These are phyloP conservation scores for Lagocephalus sceleratus DNA, from an alignment of 2,797 vertebrate genomes.

Conservation along the genomic window DNA sequence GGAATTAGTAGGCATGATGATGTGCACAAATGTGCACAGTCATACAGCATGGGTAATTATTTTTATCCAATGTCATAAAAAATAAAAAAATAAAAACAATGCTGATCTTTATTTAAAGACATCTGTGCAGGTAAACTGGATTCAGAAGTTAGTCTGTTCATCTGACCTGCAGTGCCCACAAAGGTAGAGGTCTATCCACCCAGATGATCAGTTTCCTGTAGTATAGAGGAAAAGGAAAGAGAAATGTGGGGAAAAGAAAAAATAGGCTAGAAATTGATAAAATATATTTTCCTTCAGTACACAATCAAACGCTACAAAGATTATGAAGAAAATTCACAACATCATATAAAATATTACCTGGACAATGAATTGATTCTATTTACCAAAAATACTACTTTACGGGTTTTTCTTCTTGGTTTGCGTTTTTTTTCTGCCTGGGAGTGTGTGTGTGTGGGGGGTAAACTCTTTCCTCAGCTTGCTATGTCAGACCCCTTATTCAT, in stretches of 20 bases:
- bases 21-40: constrained; percentile 4
- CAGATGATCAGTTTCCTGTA: constrained; percentile 84
- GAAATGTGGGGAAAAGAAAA: constrained; percentile 1
- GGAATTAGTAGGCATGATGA: constrained; percentile 64
- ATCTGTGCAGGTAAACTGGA: neutral
- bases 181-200: constrained; percentile 83
- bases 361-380: too few species aligned
- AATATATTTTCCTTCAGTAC: constrained; percentile 4
- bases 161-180: constrained; percentile 84
- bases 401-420: constrained; percentile 43
- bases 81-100: too few species aligned
- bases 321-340: constrained; percentile 12
- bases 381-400: too few species aligned
- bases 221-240: constrained; percentile 15
- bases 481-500: constrained; percentile 71
- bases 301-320: constrained; percentile 3
- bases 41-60: too few species aligned
- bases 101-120: too few species aligned
- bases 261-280: constrained; percentile 3
- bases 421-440: constrained; percentile 29
- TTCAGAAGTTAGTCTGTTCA: constrained; percentile 13
- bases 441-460: constrained; percentile 12
- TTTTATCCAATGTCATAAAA: too few species aligned
- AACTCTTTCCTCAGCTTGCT: constrained; percentile 51
- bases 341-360: constrained; percentile 28